phyloP scores from a whole-genome alignment of 2,888 invertebrate genomes.

The Shargacucullia verbasci region DNA sequence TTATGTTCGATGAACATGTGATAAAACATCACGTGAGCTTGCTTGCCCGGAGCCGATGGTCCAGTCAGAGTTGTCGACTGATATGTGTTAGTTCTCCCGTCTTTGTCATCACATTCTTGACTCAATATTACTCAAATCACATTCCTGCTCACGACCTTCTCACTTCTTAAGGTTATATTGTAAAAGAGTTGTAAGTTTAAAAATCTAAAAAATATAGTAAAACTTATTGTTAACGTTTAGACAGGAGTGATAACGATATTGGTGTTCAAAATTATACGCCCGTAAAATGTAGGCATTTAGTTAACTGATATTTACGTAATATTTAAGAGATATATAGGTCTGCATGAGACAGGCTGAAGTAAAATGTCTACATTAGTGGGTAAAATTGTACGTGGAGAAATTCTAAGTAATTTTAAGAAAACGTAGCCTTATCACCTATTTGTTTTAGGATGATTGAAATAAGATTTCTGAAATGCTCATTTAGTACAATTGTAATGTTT shows the following conservation, averaged over 20 bases:
- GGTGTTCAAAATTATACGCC: slow-evolving; percentile 46
- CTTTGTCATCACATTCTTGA: slow-evolving; percentile 41
- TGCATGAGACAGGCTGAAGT: slow-evolving; percentile 19
- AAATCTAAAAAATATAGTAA: slow-evolving; percentile 50
- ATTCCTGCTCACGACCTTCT: slow-evolving; percentile 49
- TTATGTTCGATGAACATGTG: slow-evolving; percentile 17
- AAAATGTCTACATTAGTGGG: slow-evolving; percentile 30
- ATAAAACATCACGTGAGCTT: slow-evolving; percentile 14
- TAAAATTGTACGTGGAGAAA: slow-evolving; percentile 24
- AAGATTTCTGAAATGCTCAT: slow-evolving; percentile 48
- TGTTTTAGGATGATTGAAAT: slow-evolving; percentile 57
- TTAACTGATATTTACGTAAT: slow-evolving; percentile 45
- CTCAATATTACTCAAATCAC: slow-evolving; percentile 47
- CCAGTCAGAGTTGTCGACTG: slow-evolving; percentile 42
- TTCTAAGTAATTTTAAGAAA: slow-evolving; percentile 36
- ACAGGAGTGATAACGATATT: slow-evolving; percentile 41
- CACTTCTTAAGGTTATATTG: slow-evolving; percentile 23
- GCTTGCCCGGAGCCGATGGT: slow-evolving; percentile 17
- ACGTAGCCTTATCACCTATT: slow-evolving; percentile 51
- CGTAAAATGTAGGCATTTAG: slow-evolving; percentile 37
- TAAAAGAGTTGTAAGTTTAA: slow-evolving; percentile 41
- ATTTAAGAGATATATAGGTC: slow-evolving; percentile 38
- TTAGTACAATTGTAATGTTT: slow-evolving; percentile 23
- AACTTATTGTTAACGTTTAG: slow-evolving; percentile 32
- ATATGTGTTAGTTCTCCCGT: slow-evolving; percentile 37